Base-by-base conservation (phyloP, 2,113 vertebrate species). In the Chitala chitala region DNA sequence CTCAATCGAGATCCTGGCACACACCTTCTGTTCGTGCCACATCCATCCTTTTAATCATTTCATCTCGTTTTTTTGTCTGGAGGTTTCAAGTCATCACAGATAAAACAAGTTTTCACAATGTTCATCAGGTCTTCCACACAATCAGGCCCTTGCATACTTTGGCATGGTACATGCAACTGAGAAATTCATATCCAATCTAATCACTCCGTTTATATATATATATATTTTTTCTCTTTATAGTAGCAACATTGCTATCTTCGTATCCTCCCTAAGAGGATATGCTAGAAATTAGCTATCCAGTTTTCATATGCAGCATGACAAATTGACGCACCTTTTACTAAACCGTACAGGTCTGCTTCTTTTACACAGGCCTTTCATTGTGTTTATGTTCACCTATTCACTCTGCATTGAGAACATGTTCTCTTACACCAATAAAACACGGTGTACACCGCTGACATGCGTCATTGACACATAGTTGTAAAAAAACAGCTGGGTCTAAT, bases 31-130 rank as follows among this genome's bases (percentile, higher is more conserved):
- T 63, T 72, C 50, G 38, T 76, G 50, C 70, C 65, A 65, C 42
- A 24, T 3, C 64, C 50, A 68, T 59, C 54, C 61, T 33, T 56
- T 42, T 79, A 71, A 73, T 77, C 77, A 22, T 20, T 40, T 48
- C 71, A 74, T 76, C 65, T 77, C 63, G 73, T 55, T 50, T 48
- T 72, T 59, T 78, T 83, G 81, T 81, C 80, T 80, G 77, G 79
- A 84, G 84, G 83, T 88, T 89, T 87, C 84, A 87, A 87, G 80
- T 82, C 80, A 85, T 86, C 80, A 3, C 78, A 82, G 89, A 90
- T 90, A 88, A 89, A 83, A 78, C 76, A 69, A 82, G 73, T 87
- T 86, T 88, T 87, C 84, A 85, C 84, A 78, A 77, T 80, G 82
- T 85, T 87, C 83, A 90, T 89, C 87, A 87, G 87, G 89, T 88